Percentiles rank a stretch among this genome's conserved stretches.
phyloP scores from a whole-genome alignment of 2,888 invertebrate genomes.

The Maniola hyperantus region DNA sequence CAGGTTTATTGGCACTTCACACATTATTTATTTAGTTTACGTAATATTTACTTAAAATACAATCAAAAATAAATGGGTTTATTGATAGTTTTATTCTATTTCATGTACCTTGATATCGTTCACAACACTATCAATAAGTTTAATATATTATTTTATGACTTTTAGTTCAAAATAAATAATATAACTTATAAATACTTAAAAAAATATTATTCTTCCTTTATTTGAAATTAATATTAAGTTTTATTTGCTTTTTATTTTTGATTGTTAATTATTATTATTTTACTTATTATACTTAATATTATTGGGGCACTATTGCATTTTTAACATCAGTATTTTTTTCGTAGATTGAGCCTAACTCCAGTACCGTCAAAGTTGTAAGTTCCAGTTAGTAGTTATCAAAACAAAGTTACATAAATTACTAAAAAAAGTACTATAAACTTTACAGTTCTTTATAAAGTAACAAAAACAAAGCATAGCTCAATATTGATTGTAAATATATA shows the following conservation, averaged over 20 bases:
- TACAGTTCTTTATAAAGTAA: conserved; percentile 16
- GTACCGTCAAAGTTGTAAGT: conserved; percentile 37
- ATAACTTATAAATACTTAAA: too few relatives aligned
- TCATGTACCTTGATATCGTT: background rate
- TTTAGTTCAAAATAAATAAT: background rate
- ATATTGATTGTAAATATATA: background rate
- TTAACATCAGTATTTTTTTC: conserved; percentile 39
- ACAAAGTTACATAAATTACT: background rate
- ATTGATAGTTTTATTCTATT: background rate
- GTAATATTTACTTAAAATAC: conserved; percentile 3
- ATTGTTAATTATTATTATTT: background rate
- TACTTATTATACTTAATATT: background rate
- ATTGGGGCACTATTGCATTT: conserved; percentile 16
- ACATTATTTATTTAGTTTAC: background rate
- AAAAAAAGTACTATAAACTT: background rate
- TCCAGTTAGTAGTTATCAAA: conserved; percentile 16
- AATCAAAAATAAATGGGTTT: conserved; percentile 7
- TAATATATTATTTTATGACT: background rate
- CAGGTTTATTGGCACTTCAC: conserved; percentile 8
- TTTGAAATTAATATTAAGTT: background rate
- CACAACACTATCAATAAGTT: background rate
- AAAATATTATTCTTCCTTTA: background rate
- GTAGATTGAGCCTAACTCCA: conserved; percentile 38
- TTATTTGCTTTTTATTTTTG: conserved; percentile 1
- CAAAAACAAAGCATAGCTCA: background rate